A percentile compares a stretch with the other conserved stretches of the same genome.
Conservation (phyloP, 2,888 invertebrate species). For the Atethmia centrago region DNA sequence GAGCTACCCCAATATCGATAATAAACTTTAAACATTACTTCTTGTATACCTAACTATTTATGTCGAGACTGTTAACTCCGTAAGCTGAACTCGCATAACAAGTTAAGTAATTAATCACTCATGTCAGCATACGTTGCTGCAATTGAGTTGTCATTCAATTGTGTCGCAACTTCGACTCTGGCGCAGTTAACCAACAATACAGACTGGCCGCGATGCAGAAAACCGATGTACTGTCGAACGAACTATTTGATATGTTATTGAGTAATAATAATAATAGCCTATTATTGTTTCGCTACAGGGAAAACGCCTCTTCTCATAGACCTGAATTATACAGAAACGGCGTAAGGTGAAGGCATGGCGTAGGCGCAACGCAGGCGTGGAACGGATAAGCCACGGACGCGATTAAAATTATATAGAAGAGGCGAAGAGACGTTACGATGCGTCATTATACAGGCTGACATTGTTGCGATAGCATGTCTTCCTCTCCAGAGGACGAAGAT, state of each 20-base stretch:
- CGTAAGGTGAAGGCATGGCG: no score
- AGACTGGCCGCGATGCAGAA: slow-evolving; percentile 21
- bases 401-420: no score
- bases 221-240: background rate
- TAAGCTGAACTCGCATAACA: slow-evolving; percentile 23
- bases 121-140: slow-evolving; percentile 49
- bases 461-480: no score
- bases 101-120: slow-evolving; percentile 49
- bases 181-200: slow-evolving; percentile 67
- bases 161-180: slow-evolving; percentile 59
- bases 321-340: no score
- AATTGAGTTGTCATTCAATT: slow-evolving; percentile 68
- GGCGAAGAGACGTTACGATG: no score
- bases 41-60: background rate
- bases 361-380: no score
- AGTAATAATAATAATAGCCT: background rate
- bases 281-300: no score
- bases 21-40: background rate
- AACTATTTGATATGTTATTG: background rate
- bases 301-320: no score
- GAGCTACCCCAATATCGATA: background rate
- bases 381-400: no score
- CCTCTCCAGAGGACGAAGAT: no score
- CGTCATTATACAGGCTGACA: no score
- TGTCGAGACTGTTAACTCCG: background rate